A percentile compares a stretch with the other conserved stretches of the same genome.
Evolutionary conservation across 2,113 vertebrate genomes (phyloP).

Genomic region (Zosterops hypoxanthus): DNA sequence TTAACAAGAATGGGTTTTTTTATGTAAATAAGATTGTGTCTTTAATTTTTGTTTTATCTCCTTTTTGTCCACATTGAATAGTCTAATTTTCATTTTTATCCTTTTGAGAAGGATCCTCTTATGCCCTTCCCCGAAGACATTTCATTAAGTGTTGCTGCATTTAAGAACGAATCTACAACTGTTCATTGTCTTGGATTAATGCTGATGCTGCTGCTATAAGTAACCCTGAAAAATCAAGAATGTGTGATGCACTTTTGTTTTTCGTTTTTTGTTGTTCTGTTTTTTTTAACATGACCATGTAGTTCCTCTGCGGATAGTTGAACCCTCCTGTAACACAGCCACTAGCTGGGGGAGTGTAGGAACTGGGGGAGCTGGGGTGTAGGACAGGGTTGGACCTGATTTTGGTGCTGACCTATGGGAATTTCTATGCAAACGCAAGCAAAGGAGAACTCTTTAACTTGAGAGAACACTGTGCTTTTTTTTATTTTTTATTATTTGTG

Average conservation of each 20-base stretch:
- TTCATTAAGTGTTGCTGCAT: constrained; percentile 74
- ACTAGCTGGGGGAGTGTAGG: constrained; percentile 41
- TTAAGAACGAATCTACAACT: constrained; percentile 67
- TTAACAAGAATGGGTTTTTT: constrained; percentile 61
- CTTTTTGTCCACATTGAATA: constrained; percentile 44
- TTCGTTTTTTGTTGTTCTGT: background rate
- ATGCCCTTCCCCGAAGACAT: constrained; percentile 68
- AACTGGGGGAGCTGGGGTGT: background rate
- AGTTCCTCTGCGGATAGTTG: constrained; percentile 49
- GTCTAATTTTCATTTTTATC: constrained; percentile 52
- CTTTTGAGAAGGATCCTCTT: constrained; percentile 65
- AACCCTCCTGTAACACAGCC: constrained; percentile 70
- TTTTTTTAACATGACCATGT: constrained; percentile 30
- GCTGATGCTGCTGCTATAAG: constrained; percentile 78
- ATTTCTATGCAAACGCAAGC: constrained; percentile 64
- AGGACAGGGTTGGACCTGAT: constrained; percentile 19
- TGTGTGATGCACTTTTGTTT: constrained; percentile 79
- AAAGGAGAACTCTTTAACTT: constrained; percentile 63
- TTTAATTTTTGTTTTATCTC: constrained; percentile 61
- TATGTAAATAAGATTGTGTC: constrained; percentile 74
- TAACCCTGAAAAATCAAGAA: constrained; percentile 79
- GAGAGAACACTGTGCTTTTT: constrained; percentile 64
- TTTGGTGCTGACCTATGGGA: constrained; percentile 68
- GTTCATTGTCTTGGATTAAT: constrained; percentile 76
- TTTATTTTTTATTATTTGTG: background rate